A percentile compares a stretch with the other conserved stretches of the same genome.
phyloP scores from a whole-genome alignment of 2,888 invertebrate species.

The Phanerotoma sp. region DNA sequence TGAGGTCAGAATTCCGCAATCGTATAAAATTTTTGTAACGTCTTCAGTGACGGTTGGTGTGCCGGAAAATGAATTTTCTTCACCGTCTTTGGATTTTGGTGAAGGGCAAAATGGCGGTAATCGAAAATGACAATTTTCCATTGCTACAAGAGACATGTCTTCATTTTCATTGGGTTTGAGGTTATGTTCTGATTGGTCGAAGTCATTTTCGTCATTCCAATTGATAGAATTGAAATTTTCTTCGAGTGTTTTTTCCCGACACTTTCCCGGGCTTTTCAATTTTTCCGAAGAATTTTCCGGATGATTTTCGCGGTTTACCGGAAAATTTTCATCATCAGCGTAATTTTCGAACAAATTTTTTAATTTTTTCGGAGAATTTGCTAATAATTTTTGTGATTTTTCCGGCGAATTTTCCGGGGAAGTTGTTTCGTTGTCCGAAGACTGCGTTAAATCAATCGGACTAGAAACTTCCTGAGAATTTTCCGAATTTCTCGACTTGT shows the following conservation, averaged over 20 bases:
- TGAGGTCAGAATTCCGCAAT: slow-evolving; percentile 5
- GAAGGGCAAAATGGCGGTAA: too few species aligned
- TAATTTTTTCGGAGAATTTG: too few species aligned
- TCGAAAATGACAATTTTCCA: too few species aligned
- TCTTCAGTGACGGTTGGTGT: neutral
- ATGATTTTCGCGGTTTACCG: neutral
- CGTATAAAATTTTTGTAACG: slow-evolving; percentile 5
- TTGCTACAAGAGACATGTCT: too few species aligned
- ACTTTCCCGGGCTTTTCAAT: neutral
- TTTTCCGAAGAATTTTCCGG: neutral
- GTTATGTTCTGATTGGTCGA: neutral
- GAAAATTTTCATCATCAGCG: too few species aligned
- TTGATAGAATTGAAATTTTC: neutral
- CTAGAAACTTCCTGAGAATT: neutral
- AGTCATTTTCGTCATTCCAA: neutral
- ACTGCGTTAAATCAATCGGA: too few species aligned
- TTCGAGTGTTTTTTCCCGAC: too few species aligned
- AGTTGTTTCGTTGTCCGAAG: too few species aligned
- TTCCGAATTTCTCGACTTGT: neutral
- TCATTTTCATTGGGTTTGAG: neutral
- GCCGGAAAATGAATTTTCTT: neutral
- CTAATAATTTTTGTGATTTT: too few species aligned
- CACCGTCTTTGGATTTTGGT: too few species aligned
- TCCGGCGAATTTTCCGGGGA: too few species aligned
- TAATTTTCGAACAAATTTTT: too few species aligned